Conservation (phyloP, 92 coral and sea anemone genomes). For the Porites lobata region DNA sequence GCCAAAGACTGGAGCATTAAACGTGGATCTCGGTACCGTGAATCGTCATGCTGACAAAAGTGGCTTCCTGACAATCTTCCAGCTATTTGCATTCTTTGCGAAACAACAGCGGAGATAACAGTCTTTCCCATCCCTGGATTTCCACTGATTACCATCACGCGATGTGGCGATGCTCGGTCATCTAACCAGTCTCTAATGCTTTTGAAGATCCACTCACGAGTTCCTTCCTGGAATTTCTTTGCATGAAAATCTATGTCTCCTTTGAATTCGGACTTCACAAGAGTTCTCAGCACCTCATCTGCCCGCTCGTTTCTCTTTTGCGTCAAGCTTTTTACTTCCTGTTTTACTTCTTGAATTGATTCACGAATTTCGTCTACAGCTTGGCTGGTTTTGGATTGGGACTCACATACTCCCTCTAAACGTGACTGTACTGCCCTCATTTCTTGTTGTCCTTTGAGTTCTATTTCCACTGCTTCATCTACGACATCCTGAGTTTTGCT, state of each 20-base stretch:
- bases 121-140: no score
- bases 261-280: constrained; percentile 52
- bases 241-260: constrained; percentile 44
- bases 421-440: background rate
- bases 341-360: no score
- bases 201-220: constrained; percentile 70
- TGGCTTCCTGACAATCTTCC: constrained; percentile 64
- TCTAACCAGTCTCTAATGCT: constrained; percentile 43
- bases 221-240: constrained; percentile 47
- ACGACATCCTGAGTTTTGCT: no score
- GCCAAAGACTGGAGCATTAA: no score
- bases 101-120: no score
- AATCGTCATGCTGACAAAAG: constrained; percentile 7
- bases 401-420: background rate
- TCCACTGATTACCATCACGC: constrained; percentile 8
- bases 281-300: background rate
- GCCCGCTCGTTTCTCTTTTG: no score
- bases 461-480: no score
- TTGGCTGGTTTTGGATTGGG: background rate
- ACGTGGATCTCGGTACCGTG: no score
- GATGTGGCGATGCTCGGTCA: constrained; percentile 27
- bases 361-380: background rate
- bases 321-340: no score
- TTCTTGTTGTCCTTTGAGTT: no score
- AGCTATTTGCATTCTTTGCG: background rate